phyloP scores from a whole-genome alignment of 2,888 invertebrate species.

The Serripes groenlandicus region DNA sequence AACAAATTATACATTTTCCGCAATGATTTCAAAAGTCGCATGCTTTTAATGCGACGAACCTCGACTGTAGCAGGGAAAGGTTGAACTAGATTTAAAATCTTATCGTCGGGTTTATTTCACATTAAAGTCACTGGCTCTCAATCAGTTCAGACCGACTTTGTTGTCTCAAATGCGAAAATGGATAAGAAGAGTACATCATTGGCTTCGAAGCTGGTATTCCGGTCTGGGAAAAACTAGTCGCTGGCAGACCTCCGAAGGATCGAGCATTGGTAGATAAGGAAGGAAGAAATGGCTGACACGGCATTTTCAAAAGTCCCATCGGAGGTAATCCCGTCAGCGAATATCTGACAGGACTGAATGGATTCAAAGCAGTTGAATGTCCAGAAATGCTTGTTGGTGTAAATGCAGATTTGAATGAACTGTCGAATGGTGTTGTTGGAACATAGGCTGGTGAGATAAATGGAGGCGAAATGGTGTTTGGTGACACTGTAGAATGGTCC shows the following conservation, averaged over 20 bases:
- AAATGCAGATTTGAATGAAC: constrained; percentile 83
- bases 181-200: constrained; percentile 49
- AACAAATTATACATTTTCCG: too few relatives aligned
- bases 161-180: constrained; percentile 55
- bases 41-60: too few relatives aligned
- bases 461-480: constrained; percentile 17
- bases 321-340: constrained; percentile 23
- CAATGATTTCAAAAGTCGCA: too few relatives aligned
- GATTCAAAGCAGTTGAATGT: neutral
- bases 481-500: constrained; percentile 19
- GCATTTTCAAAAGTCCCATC: constrained; percentile 28
- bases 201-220: constrained; percentile 37
- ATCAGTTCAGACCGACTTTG: constrained; percentile 37
- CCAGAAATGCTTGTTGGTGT: constrained; percentile 77
- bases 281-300: constrained; percentile 25
- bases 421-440: constrained; percentile 62
- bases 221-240: constrained; percentile 1
- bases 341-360: constrained; percentile 29
- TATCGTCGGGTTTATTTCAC: too few relatives aligned
- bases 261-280: constrained; percentile 2
- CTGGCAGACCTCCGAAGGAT: constrained; percentile 11
- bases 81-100: neutral
- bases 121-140: neutral
- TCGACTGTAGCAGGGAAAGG: too few relatives aligned
- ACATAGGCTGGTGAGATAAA: constrained; percentile 19